Evolutionary conservation across 2,888 invertebrate species (phyloP), one percentile per base, ranked within the genome.

Genomic region (Lasiommata megera): DNA sequence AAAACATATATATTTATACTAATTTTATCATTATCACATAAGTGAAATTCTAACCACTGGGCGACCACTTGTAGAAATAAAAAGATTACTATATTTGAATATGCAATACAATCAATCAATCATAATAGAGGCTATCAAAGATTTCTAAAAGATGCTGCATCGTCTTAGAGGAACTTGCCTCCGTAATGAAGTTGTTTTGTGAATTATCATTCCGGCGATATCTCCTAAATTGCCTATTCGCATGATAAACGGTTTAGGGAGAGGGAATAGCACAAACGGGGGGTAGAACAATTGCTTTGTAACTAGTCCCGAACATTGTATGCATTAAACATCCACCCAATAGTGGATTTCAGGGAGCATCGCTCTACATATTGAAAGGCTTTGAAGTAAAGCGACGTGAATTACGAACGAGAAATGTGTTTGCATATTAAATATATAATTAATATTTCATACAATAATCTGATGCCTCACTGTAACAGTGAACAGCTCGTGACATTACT

Each of bases 281-380:
- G 44, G 44, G n/a, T n/a, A 41, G 50, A 59, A 67, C 63, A 64
- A 67, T 67, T 46, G 63, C 62, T 66, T 64, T 54, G 61, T 63
- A 64, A 63, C 62, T 60, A 66, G 55, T 59, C 59, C 53, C 55
- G 55, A 57, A 50, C 58, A 62, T 63, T 61, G 63, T 64, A 58
- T 58, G 54, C 61, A 51, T 51, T 51, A 51, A 51, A 51, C 51
- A 51, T 51, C 58, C 52, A 58, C 38, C 47, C 62, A 50, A 61
- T 60, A 46, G 61, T 56, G 50, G 55, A 60, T 58, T 54, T 57
- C 56, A 18, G 40, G 28, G 53, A 38, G 43, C 55, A 50, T 14
- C 29, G 18, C 43, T 28, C 50, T 38, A 51, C 38, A 53, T 53
- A 47, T 41, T 53, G 16, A 40, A 53, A 18, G 40, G 31, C 16